Evolutionary conservation across 2,113 vertebrate genomes (phyloP).

Genomic region (Circaetus cinerascens): DNA sequence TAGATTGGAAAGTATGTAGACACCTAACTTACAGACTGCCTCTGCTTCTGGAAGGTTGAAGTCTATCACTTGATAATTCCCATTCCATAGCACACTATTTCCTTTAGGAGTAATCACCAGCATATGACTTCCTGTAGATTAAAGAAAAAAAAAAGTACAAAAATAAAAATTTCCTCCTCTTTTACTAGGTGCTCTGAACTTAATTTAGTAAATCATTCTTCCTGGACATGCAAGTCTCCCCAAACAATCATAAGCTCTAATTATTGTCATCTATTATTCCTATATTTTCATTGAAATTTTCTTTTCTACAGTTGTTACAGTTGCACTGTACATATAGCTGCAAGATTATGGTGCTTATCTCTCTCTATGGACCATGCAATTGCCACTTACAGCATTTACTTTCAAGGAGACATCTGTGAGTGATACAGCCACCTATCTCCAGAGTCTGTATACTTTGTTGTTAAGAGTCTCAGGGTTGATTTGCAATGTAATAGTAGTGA

Average conservation of each 20-base stretch:
- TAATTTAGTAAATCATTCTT: conserved; percentile 12
- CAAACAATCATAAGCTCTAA: neutral
- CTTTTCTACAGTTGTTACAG: neutral
- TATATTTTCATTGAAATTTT: neutral
- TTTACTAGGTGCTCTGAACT: neutral
- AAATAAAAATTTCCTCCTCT: neutral
- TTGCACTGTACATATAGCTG: neutral
- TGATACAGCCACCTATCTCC: neutral
- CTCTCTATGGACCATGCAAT: neutral
- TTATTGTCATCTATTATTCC: neutral
- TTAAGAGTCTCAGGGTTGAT: neutral
- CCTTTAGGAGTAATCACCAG: neutral
- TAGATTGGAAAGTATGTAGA: neutral
- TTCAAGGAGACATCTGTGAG: neutral
- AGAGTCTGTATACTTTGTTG: neutral
- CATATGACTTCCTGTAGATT: neutral
- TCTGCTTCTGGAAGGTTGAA: neutral
- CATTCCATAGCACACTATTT: neutral
- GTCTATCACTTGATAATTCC: neutral
- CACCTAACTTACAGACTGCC: neutral
- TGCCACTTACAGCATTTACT: neutral
- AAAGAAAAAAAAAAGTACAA: neutral
- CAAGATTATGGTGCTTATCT: neutral
- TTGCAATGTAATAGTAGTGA: neutral
- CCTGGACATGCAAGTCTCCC: neutral